Conservation (phyloP, 2,113 vertebrate species). For the Sisor rabdophorus region DNA sequence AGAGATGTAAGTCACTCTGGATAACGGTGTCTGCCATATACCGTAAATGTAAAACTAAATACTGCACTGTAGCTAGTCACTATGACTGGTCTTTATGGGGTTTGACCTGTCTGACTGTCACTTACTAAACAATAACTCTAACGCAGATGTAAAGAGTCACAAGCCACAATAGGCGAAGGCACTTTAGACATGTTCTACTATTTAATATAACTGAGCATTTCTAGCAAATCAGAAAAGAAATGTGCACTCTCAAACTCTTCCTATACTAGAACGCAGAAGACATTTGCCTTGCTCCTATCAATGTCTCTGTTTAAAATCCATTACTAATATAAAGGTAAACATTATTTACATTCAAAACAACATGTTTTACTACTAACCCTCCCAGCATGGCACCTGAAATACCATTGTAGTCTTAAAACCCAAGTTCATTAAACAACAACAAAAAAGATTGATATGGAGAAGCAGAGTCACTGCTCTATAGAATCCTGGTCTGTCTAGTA, state of each 20-base stretch:
- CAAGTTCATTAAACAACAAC: conserved; percentile 33
- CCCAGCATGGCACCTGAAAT: conserved; percentile 58
- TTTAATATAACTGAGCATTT: conserved; percentile 11
- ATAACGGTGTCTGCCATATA: no score
- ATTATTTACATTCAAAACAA: conserved; percentile 67
- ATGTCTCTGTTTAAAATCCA: conserved; percentile 60
- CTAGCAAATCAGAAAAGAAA: conserved; percentile 26
- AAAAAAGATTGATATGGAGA: conserved; percentile 43
- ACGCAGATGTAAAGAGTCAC: conserved; percentile 25
- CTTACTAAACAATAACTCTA: conserved; percentile 7
- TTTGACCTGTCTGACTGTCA: conserved; percentile 4
- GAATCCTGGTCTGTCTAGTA: conserved; percentile 2
- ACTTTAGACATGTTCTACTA: conserved; percentile 33
- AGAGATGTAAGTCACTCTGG: no score
- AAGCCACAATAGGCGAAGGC: conserved; percentile 37
- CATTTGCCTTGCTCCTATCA: conserved; percentile 47
- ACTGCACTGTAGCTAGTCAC: conserved; percentile 43
- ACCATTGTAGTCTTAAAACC: conserved; percentile 49
- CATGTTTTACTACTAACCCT: conserved; percentile 57
- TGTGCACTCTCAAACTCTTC: conserved; percentile 35
- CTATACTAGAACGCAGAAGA: conserved; percentile 50
- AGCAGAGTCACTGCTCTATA: conserved; percentile 23
- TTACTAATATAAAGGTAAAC: conserved; percentile 61
- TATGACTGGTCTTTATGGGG: conserved; percentile 18
- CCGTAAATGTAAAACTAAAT: conserved; percentile 7